A percentile compares a stretch with the other conserved stretches of the same genome.
Conservation (phyloP, 2,113 vertebrate species). For the Telmatochromis brichardi region DNA sequence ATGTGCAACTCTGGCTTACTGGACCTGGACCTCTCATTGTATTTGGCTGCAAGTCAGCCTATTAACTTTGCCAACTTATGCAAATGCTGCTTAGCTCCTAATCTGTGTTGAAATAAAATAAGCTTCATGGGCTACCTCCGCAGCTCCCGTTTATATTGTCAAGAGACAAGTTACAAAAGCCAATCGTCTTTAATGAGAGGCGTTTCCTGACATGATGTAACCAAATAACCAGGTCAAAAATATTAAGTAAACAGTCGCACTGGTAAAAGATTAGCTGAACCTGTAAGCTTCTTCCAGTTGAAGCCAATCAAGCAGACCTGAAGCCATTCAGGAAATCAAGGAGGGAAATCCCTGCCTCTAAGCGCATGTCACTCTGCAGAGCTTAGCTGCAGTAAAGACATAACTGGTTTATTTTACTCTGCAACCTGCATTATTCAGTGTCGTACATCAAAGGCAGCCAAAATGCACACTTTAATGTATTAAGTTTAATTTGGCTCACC, state of each 20-base stretch:
- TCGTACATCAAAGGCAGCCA: slow-evolving; percentile 13
- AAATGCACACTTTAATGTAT: not conserved
- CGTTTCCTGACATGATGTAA: slow-evolving; percentile 3
- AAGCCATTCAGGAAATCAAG: not conserved
- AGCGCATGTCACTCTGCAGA: not conserved
- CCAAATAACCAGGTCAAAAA: not conserved
- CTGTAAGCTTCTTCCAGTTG: not conserved
- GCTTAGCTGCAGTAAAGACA: slow-evolving; percentile 1
- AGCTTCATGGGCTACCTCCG: not conserved
- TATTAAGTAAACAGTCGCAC: not conserved
- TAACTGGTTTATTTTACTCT: not conserved
- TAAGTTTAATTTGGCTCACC: not conserved
- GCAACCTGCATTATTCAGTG: slow-evolving; percentile 1
- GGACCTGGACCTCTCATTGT: not conserved
- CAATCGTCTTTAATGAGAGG: not conserved
- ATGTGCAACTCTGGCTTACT: not conserved
- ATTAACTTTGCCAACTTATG: not conserved
- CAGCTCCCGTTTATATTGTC: not conserved
- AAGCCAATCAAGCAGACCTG: not conserved
- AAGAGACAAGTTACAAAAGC: not conserved
- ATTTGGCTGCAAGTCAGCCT: not conserved
- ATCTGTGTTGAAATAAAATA: not conserved
- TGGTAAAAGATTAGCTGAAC: slow-evolving; percentile 10
- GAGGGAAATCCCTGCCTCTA: not conserved
- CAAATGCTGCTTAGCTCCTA: slow-evolving; percentile 6